phyloP scores from a whole-genome alignment of 2,797 vertebrate species.

The Danio kyathit region DNA sequence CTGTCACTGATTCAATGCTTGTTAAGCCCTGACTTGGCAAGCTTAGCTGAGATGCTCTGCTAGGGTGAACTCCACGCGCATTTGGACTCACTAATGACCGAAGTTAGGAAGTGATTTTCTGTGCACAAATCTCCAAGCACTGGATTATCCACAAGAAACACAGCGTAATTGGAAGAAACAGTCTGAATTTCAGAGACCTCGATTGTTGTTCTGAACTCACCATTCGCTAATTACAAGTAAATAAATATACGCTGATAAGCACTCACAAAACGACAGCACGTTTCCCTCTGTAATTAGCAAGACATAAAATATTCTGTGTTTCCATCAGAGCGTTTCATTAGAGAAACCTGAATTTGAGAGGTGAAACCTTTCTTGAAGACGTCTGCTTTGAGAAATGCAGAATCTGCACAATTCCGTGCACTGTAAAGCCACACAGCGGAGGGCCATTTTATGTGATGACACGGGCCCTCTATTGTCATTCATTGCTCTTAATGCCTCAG shows the following conservation, averaged over 20 bases:
- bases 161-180: constrained; percentile 25
- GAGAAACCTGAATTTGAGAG: constrained; percentile 6
- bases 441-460: constrained; percentile 39
- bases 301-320: constrained; percentile 29
- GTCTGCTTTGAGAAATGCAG: constrained; percentile 38
- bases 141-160: constrained; percentile 23
- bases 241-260: constrained; percentile 6
- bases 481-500: constrained; percentile 51
- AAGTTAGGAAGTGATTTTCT: constrained; percentile 45
- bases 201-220: constrained; percentile 1
- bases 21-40: constrained; percentile 43
- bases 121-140: constrained; percentile 28
- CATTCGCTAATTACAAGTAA: constrained; percentile 27
- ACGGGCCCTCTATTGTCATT: constrained; percentile 58
- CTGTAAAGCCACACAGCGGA: constrained; percentile 38
- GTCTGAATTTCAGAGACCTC: background rate
- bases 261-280: background rate
- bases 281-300: constrained; percentile 9
- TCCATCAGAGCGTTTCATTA: constrained; percentile 36
- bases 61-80: constrained; percentile 39
- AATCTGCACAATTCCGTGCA: constrained; percentile 31
- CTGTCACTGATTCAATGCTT: constrained; percentile 49
- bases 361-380: background rate
- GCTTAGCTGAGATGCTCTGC: constrained; percentile 35
- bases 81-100: constrained; percentile 60